Evolutionary conservation across 2,888 invertebrate species (phyloP), one percentile per base, ranked within the genome.

Genomic region (Drosophila parthenogenetica): DNA sequence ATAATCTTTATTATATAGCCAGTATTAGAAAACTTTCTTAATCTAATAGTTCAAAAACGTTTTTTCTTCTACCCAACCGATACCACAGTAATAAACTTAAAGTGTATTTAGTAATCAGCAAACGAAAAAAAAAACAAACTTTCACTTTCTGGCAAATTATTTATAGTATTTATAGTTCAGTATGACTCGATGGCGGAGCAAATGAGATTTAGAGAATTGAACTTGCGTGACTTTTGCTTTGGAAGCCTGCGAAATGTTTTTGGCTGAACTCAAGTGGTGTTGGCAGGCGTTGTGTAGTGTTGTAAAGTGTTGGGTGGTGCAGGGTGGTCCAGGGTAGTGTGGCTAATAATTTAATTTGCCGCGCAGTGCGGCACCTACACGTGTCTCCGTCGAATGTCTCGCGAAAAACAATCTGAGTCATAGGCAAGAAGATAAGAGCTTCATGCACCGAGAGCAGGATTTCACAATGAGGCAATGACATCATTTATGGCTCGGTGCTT

Each of bases 401-500:
- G 7, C 5, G 5, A n/a, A 25, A 29, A 29, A 29, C 8, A 29
- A 29, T 8, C 65, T 80, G 80, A 80, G 54, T 80, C 80, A 83
- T 57, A 14, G 29, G 8, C 42, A 11, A 40, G 37, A 19, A 42
- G 42, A 60, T 40, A 50, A 48, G 58, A 11, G 35, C 42, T 14
- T 17, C 7, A 42, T 32, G 49, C 10, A 40, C n/a, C 37, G 42
- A 39, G 66, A 29, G 49, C 69, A 79, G 71, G 58, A 66, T 67
- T 81, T 76, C 69, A 68, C 49, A 60, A 66, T 43, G 46, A 42
- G 19, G 14, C 42, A 64, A 81, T 82, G 86, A 83, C 86, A 81
- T 86, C 86, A 83, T 72, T n/a, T 11, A 5, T 7, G 16, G 29
- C 40, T 35, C 35, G 10, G 35, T 46, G 59, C 49, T 22, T 51